Percentiles rank a stretch among this genome's conserved stretches.
Evolutionary conservation across 2,797 vertebrate species (phyloP).

Genomic region (Margarornis squamiger): DNA sequence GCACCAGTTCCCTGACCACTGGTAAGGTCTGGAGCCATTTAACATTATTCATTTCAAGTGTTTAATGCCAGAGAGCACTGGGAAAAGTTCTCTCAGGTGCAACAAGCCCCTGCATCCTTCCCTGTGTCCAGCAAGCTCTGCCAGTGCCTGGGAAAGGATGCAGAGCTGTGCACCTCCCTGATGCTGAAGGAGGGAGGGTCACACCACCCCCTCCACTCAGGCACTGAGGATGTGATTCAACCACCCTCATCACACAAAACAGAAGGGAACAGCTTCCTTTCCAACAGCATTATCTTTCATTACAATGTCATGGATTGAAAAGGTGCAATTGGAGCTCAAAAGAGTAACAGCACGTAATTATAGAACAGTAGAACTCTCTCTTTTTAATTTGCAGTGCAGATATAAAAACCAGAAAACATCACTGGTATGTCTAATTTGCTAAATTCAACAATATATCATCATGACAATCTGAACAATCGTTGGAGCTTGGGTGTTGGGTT

Average conservation of each 20-base stretch:
- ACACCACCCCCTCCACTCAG: not conserved
- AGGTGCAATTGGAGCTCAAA: not conserved
- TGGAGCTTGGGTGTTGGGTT: not conserved
- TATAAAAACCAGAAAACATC: not conserved
- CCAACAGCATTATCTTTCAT: not conserved
- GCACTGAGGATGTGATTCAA: not conserved
- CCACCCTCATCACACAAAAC: not conserved
- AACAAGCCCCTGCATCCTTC: not conserved
- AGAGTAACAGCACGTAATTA: not conserved
- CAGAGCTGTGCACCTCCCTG: not conserved
- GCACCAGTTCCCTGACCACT: fast-evolving
- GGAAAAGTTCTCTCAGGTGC: not conserved
- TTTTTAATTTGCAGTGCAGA: not conserved
- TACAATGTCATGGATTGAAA: not conserved
- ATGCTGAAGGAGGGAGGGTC: not conserved
- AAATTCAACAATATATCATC: not conserved
- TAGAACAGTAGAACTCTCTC: not conserved
- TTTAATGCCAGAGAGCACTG: not conserved
- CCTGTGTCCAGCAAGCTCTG: not conserved
- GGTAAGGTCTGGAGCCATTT: too few relatives aligned
- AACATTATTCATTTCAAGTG: not conserved
- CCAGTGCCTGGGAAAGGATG: not conserved
- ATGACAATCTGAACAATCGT: not conserved
- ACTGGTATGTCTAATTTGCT: not conserved
- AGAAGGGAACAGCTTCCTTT: not conserved